Evolutionary conservation across 2,888 invertebrate genomes (phyloP).

Genomic region (Heteromyza rotundicornis): DNA sequence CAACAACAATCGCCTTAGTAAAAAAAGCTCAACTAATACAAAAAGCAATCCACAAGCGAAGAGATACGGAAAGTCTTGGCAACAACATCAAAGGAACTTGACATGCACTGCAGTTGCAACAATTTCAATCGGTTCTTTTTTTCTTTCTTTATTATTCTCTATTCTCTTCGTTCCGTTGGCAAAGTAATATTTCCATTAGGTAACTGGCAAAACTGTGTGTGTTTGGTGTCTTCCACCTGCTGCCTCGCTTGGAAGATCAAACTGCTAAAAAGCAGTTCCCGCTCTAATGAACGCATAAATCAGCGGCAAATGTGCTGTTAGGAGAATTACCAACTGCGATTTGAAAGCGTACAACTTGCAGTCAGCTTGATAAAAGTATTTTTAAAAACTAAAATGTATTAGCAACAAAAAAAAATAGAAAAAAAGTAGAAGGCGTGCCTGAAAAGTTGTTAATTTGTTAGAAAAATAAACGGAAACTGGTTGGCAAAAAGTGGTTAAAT

Average conservation of each 20-base stretch:
- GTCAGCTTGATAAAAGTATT: not conserved
- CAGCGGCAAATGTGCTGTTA: not conserved
- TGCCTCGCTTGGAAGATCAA: not conserved
- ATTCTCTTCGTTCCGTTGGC: no score
- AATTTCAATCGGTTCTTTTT: not conserved
- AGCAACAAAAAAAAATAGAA: no score
- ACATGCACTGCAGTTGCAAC: not conserved
- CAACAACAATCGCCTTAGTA: not conserved
- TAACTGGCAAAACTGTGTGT: not conserved
- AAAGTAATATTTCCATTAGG: not conserved
- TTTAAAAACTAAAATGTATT: no score
- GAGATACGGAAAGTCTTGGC: not conserved
- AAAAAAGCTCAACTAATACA: no score
- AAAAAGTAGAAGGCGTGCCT: not conserved
- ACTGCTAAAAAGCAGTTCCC: constrained; percentile 26
- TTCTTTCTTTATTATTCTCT: not conserved
- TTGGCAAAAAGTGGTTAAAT: not conserved
- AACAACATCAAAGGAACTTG: not conserved
- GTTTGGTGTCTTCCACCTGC: not conserved
- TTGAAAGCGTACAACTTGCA: not conserved
- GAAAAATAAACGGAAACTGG: not conserved
- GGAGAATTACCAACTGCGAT: not conserved
- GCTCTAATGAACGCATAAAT: constrained; percentile 28
- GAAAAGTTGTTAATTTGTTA: constrained; percentile 1
- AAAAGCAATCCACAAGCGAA: not conserved